phyloP scores from a whole-genome alignment of 2,888 invertebrate genomes.

The Chrysina gloriosa region DNA sequence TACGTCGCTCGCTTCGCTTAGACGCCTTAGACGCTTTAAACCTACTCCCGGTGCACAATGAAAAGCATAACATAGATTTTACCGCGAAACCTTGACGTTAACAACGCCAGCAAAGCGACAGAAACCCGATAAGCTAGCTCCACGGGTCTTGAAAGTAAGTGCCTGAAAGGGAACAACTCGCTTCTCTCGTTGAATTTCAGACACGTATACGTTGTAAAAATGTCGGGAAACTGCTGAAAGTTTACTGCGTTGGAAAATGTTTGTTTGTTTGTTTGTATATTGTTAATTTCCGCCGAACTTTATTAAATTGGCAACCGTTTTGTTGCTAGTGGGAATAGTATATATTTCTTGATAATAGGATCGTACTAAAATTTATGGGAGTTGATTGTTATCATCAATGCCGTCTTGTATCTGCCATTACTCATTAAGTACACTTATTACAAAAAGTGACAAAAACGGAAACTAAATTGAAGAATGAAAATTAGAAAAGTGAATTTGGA shows the following conservation, averaged over 20 bases:
- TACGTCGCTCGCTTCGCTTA: background rate
- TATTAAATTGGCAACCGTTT: constrained; percentile 1
- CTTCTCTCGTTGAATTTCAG: constrained; percentile 15
- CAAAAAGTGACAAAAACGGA: no score
- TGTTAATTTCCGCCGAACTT: constrained; percentile 16
- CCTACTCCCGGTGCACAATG: background rate
- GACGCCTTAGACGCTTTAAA: constrained; percentile 4
- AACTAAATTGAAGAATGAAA: no score
- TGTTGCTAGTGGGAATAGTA: no score
- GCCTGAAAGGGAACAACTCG: constrained; percentile 16
- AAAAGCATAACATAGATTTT: constrained; percentile 19
- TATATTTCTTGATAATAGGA: no score
- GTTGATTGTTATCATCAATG: no score
- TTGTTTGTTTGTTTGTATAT: constrained; percentile 5
- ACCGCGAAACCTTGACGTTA: constrained; percentile 18
- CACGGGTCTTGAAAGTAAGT: constrained; percentile 9
- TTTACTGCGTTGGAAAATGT: background rate
- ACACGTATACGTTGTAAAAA: constrained; percentile 12
- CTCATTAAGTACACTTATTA: no score
- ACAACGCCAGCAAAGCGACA: constrained; percentile 3
- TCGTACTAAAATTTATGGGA: no score
- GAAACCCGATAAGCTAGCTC: constrained; percentile 29
- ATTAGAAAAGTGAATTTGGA: no score
- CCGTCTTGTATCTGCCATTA: no score
- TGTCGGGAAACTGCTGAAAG: constrained; percentile 6